Evolutionary conservation across 1,140 invertebrate genomes (phyloP).

Genomic region (Dolichoris vasculosae): DNA sequence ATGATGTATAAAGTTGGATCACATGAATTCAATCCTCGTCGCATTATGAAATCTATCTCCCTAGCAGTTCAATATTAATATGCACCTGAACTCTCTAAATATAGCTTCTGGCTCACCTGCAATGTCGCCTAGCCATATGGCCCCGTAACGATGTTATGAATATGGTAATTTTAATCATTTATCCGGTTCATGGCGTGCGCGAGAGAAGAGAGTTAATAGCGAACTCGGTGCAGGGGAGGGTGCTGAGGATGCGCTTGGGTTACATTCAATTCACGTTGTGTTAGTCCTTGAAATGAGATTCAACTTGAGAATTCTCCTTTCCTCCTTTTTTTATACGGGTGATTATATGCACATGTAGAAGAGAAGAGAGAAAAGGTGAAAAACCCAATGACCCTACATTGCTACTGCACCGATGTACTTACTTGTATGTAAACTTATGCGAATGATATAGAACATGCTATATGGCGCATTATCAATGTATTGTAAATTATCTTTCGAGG

Average conservation of each 20-base stretch:
- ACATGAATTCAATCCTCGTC: not conserved
- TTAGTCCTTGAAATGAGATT: conserved; percentile 53
- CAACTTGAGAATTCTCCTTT: not conserved
- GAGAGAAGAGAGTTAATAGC: conserved; percentile 32
- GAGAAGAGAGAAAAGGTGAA: not conserved
- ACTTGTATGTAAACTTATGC: not conserved
- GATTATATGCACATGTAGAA: not conserved
- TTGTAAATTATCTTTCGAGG: conserved; percentile 33
- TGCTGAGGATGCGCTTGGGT: not conserved
- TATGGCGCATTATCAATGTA: not conserved
- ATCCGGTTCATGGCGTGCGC: conserved; percentile 56
- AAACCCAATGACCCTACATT: not conserved
- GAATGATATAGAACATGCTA: no score
- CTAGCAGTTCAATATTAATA: conserved; percentile 59
- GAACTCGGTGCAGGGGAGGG: not conserved
- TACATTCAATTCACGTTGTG: conserved; percentile 25
- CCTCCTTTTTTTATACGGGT: not conserved
- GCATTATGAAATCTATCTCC: conserved; percentile 16
- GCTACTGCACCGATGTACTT: not conserved
- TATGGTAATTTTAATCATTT: conserved; percentile 68
- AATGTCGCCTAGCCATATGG: conserved; percentile 12
- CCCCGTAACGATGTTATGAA: conserved; percentile 62
- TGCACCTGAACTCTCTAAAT: conserved; percentile 60
- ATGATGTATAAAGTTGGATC: not conserved
- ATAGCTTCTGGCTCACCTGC: conserved; percentile 59